A percentile compares a stretch with the other conserved stretches of the same genome.
These are phyloP conservation scores for Chlorospingus flavigularis DNA, from an alignment of 2,797 vertebrate genomes.

Conservation along the genomic window DNA sequence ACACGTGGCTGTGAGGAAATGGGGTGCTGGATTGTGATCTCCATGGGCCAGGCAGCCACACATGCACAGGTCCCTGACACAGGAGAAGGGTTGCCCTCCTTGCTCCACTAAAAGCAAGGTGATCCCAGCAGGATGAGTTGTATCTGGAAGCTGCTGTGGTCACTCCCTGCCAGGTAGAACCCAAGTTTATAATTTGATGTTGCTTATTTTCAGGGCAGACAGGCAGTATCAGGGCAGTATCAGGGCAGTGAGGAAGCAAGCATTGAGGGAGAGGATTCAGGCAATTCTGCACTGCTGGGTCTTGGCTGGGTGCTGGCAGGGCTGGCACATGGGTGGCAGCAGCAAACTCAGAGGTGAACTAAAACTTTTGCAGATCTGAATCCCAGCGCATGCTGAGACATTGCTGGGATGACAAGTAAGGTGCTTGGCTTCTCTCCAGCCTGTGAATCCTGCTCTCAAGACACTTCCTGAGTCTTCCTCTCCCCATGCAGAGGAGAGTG, in stretches of 20 bases:
- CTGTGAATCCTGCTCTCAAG: accelerated
- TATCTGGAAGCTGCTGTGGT: background rate
- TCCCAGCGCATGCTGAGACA: accelerated
- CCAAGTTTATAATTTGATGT: background rate
- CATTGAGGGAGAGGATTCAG: accelerated
- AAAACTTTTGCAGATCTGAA: background rate
- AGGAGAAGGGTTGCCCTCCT: background rate
- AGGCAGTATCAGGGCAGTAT: background rate
- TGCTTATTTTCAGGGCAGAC: background rate
- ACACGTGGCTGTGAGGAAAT: background rate
- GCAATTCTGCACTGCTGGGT: background rate
- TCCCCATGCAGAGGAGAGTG: background rate
- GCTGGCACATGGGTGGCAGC: background rate
- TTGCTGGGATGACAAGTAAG: accelerated
- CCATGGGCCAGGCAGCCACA: background rate
- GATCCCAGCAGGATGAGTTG: accelerated
- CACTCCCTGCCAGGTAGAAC: background rate
- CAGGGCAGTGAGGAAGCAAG: background rate
- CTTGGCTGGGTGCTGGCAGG: background rate
- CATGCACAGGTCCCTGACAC: background rate
- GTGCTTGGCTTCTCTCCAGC: background rate
- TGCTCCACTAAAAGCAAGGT: background rate
- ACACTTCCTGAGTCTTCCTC: background rate
- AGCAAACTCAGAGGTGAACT: background rate
- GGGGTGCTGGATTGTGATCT: background rate